phyloP scores from a whole-genome alignment of 1,140 invertebrate species.

The Alviniconcha marisindica region DNA sequence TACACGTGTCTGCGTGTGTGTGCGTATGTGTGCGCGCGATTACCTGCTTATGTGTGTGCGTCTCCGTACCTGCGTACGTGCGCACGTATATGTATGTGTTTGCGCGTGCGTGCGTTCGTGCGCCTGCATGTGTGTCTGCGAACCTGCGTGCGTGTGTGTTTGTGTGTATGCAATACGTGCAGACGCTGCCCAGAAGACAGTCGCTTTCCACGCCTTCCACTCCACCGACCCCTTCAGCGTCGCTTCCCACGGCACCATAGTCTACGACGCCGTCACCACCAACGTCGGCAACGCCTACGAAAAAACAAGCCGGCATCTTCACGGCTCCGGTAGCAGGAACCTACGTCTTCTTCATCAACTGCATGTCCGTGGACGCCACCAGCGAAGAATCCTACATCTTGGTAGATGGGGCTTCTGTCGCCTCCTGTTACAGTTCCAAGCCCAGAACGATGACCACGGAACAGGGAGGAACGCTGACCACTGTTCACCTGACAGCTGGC shows the following conservation, averaged over 20 bases:
- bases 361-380: constrained; percentile 32
- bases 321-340: constrained; percentile 41
- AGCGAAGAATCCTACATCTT: not conserved
- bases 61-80: too few relatives aligned
- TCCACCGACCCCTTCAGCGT: constrained; percentile 45
- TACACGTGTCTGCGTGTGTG: too few relatives aligned
- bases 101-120: too few relatives aligned
- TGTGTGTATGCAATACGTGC: too few relatives aligned
- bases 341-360: constrained; percentile 47
- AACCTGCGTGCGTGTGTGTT: too few relatives aligned
- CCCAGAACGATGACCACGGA: too few relatives aligned
- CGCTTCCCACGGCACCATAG: constrained; percentile 46
- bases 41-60: too few relatives aligned
- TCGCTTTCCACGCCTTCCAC: constrained; percentile 42
- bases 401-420: not conserved
- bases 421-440: not conserved
- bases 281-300: constrained; percentile 46
- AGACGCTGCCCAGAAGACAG: constrained; percentile 12
- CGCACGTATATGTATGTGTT: too few relatives aligned
- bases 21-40: too few relatives aligned
- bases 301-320: constrained; percentile 41
- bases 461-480: not conserved
- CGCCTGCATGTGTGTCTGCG: too few relatives aligned
- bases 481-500: not conserved
- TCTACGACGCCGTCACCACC: constrained; percentile 47